phyloP scores from a whole-genome alignment of 2,113 vertebrate genomes.

The Brienomyrus longianalis region DNA sequence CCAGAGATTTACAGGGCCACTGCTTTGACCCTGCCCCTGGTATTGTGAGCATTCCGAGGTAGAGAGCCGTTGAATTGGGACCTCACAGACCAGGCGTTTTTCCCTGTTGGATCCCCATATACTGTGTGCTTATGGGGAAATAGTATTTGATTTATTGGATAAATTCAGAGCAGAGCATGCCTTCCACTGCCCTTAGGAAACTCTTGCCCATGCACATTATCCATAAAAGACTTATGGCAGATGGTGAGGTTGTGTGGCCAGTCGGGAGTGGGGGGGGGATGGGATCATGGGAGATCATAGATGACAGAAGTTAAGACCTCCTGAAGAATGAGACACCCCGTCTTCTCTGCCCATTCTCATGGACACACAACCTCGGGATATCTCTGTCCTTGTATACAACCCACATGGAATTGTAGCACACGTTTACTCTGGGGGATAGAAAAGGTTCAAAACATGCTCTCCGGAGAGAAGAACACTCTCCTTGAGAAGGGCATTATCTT shows the following conservation, averaged over 20 bases:
- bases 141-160: constrained; percentile 6
- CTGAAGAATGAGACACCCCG: neutral
- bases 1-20: neutral
- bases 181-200: neutral
- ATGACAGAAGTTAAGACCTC: neutral
- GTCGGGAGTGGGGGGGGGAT: neutral
- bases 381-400: neutral
- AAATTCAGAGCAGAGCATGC: neutral
- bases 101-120: neutral
- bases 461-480: neutral
- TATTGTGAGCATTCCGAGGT: neutral
- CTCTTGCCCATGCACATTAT: neutral
- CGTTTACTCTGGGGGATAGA: neutral
- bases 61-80: neutral
- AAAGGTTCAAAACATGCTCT: neutral
- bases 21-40: neutral
- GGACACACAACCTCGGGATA: neutral
- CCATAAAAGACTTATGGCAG: neutral
- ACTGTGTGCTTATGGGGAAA: neutral
- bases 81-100: neutral
- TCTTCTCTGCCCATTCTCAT: neutral
- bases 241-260: neutral
- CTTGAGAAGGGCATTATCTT: neutral
- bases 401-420: neutral
- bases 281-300: neutral